Base-by-base conservation (phyloP, 2,797 vertebrate genomes). In the Schizothorax lantsangensis region DNA sequence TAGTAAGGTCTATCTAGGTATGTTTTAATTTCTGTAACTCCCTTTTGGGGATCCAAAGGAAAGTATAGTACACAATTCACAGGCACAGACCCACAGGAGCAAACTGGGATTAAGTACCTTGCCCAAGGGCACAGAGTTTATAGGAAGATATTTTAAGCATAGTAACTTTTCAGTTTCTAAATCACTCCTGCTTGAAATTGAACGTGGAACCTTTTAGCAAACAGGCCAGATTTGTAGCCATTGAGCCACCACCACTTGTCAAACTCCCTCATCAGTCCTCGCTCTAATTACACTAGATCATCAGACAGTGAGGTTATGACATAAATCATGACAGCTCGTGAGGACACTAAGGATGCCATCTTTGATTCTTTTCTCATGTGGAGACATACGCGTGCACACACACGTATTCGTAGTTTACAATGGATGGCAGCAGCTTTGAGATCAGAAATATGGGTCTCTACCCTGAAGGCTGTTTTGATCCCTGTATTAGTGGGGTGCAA, bases 401-500 rank as follows among this genome's bases (percentile, higher is more conserved):
- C 19, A 57, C 3, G 1, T 69, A 84, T 23, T 10, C 23, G 21
- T 30, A 52, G 54, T 73, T 81, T 62, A 81, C 84, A 86, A 81
- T 66, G 43, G 78, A 81, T 81, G 79, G 69, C 54, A 74, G 69
- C 68, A 81, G 84, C 69, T 86, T 74, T 80, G 68, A 81, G 69
- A 86, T 86, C 49, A 73, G 78, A 62, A 81, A 86, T 74, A 49
- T 86, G 79, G 84, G 79, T 86, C 84, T 81, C 26, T 86, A 86
- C 84, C 69, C 84, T 81, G 69, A 81, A 81, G 84, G 81, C 84
- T 74, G 68, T 74, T 86, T 74, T 81, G 84, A 86, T 81, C 78
- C 79, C 45, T 66, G 54, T 81, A 81, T 86, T 86, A 86, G 79
- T 74, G 57, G 79, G 84, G 78, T 86, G 84, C 84, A 86, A 86